phyloP scores from a whole-genome alignment of 2,888 invertebrate genomes.

The Euplagia quadripunctaria region DNA sequence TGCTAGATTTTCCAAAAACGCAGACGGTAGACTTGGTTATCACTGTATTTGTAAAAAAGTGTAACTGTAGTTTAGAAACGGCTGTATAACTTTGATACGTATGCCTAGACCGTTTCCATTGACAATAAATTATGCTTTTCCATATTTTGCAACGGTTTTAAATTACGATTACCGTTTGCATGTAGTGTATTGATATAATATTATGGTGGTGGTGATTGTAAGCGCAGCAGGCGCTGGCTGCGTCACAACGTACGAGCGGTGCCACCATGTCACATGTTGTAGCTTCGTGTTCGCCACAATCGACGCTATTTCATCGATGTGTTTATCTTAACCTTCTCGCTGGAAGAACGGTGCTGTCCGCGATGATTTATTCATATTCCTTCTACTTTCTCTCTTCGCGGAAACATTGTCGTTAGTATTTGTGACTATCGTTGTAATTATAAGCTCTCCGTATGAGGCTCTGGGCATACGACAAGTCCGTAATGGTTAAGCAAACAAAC shows the following conservation, averaged over 20 bases:
- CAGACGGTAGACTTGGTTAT: not conserved
- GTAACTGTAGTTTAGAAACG: not conserved
- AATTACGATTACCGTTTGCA: conserved; percentile 20
- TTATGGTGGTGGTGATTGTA: conserved; percentile 45
- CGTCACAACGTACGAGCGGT: conserved; percentile 59
- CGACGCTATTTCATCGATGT: conserved; percentile 75
- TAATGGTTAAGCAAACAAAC: conserved; percentile 47
- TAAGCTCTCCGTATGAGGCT: conserved; percentile 47
- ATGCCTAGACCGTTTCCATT: not conserved
- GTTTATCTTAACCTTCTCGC: conserved; percentile 76
- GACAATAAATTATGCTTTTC: conserved; percentile 11
- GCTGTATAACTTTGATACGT: not conserved
- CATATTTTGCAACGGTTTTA: conserved; percentile 22
- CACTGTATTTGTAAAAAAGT: not conserved
- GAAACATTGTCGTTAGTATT: conserved; percentile 73
- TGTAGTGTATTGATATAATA: conserved; percentile 23
- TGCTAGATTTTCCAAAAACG: not conserved
- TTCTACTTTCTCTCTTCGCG: conserved; percentile 74
- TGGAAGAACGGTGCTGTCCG: conserved; percentile 52
- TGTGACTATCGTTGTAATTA: conserved; percentile 69
- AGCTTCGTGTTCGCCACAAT: conserved; percentile 69
- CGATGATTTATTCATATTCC: conserved; percentile 79
- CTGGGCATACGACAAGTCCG: conserved; percentile 12
- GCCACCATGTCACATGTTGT: conserved; percentile 67
- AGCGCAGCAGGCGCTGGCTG: conserved; percentile 60